Base-by-base conservation (phyloP, 2,888 invertebrate genomes). In the Trachelus troglodyta region DNA sequence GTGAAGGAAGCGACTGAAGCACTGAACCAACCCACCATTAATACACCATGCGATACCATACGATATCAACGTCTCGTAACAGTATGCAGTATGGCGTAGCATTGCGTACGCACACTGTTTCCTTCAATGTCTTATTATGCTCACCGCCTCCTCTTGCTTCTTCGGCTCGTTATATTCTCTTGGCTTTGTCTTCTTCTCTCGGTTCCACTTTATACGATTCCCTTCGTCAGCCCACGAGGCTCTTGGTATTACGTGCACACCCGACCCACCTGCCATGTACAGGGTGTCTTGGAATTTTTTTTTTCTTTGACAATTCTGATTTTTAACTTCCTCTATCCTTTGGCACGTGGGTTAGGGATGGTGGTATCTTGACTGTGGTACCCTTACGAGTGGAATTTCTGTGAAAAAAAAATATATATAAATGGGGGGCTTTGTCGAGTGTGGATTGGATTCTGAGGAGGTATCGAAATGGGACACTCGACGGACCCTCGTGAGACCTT, bases 191-290 rank as follows among this genome's bases (percentile, higher is more conserved):
- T 71, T 71, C 71, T 23, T 9, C 71, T 71, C 71, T 33, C 12
- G 31, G 12, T 1, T 34, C 71, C 71, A 33, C 71, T 71, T 34
- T 34, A 56, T 56, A 23, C 71, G 33, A 71, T 71, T 15, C 71
- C 31, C 31, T 34, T 34, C 34, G 33, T 71, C 11, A 40, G 40
- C 1, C 4, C 15, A 40, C 40, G 40, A 40, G 40, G 15, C 23
- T 40, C 4, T 56, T 56, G 40, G 6, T 23, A 56, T 15, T 33
- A 33, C 71, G 15, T 71, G 71, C 71, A 71, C 69, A 30, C 4
- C 15, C 71, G 33, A 15, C 33, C 71, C 71, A 71, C 71, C 71
- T 71, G 71, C 71, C 71, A 71, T 11, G 12, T 71, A 71, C 71
- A 71, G 71, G 71, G 71, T 71, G 71, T 71, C 71, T 34, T 34